A percentile compares a stretch with the other conserved stretches of the same genome.
These are phyloP conservation scores for Sylvia borin DNA, from an alignment of 2,797 vertebrate species.

Conservation along the genomic window DNA sequence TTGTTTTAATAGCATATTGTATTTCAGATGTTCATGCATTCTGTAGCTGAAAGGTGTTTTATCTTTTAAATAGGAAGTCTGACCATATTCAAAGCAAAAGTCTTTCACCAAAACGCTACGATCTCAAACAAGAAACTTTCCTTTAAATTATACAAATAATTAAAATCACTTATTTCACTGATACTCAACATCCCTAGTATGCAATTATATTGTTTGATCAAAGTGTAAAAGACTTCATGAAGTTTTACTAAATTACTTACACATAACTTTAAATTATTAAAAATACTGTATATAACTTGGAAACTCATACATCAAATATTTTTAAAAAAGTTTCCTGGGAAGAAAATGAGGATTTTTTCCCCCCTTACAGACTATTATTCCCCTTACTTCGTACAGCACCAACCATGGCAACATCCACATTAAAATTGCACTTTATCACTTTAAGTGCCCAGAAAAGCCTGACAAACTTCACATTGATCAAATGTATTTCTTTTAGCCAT, in stretches of 20 bases:
- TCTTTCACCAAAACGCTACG: background rate
- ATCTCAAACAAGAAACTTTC: background rate
- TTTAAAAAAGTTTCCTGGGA: background rate
- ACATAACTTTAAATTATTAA: background rate
- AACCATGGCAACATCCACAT: background rate
- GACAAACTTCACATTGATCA: background rate
- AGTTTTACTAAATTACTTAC: background rate
- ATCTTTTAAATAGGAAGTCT: background rate
- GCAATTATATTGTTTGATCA: background rate
- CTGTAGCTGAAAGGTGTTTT: background rate
- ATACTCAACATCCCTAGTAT: background rate
- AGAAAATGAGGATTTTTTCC: background rate
- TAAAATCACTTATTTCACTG: background rate
- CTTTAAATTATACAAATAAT: background rate
- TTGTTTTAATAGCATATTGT: background rate
- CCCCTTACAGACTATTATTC: fast-evolving
- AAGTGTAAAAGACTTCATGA: background rate
- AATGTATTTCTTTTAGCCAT: background rate
- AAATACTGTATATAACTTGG: background rate
- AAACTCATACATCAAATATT: background rate
- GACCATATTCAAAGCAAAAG: background rate
- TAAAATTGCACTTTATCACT: background rate
- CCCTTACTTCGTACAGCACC: background rate
- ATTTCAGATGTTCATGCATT: background rate
- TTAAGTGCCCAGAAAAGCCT: background rate